These are phyloP conservation scores for Tenthredo livida DNA, from an alignment of 2,888 invertebrate species.

Conservation along the genomic window DNA sequence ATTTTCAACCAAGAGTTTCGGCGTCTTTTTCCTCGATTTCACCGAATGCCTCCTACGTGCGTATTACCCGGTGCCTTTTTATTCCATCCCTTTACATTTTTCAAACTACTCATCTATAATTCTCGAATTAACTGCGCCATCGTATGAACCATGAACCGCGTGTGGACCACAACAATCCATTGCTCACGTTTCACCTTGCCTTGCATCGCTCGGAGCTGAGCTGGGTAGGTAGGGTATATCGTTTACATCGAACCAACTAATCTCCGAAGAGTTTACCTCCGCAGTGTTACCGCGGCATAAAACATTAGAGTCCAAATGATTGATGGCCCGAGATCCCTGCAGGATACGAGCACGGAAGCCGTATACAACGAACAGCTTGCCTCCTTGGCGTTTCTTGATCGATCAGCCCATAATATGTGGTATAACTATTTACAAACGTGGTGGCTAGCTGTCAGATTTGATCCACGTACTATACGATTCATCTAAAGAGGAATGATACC, in stretches of 20 bases:
- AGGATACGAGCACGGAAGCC: slow-evolving; percentile 63
- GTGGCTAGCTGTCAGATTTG: slow-evolving; percentile 23
- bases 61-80: background rate
- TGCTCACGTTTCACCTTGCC: slow-evolving; percentile 14
- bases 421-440: slow-evolving; percentile 42
- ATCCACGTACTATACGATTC: background rate
- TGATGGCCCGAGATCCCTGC: slow-evolving; percentile 65
- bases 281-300: slow-evolving; percentile 64
- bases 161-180: slow-evolving; percentile 1
- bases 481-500: background rate
- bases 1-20: slow-evolving; percentile 28
- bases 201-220: background rate
- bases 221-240: slow-evolving; percentile 19
- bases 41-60: slow-evolving; percentile 12
- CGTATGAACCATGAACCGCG: background rate
- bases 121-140: slow-evolving; percentile 4
- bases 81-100: background rate
- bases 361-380: slow-evolving; percentile 56
- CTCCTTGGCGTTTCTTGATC: slow-evolving; percentile 57
- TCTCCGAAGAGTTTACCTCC: slow-evolving; percentile 64
- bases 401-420: slow-evolving; percentile 56
- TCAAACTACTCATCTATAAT: slow-evolving; percentile 6
- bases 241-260: slow-evolving; percentile 62
- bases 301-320: slow-evolving; percentile 66
- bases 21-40: background rate